These are phyloP conservation scores for Hemibagrus wyckioides DNA, from an alignment of 2,113 vertebrate genomes.

Conservation along the genomic window DNA sequence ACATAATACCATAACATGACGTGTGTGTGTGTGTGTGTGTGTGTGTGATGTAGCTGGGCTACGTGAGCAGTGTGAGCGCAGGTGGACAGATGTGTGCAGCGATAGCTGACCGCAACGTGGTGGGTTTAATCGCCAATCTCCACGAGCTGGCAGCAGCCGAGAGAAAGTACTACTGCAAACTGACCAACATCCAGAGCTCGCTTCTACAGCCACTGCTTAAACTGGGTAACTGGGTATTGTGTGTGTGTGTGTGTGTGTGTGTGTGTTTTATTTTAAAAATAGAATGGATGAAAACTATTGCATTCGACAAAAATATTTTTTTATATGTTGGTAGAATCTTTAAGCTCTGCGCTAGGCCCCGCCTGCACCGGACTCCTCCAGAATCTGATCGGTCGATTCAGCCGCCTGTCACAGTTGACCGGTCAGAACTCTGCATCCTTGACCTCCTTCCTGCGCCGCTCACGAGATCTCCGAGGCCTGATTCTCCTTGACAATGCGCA, in stretches of 20 bases:
- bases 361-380: slow-evolving; percentile 80
- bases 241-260: slow-evolving; percentile 2
- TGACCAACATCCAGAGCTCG: slow-evolving; percentile 85
- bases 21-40: neutral
- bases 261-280: neutral
- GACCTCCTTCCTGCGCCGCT: slow-evolving; percentile 83
- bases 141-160: slow-evolving; percentile 92
- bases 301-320: neutral
- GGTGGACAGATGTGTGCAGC: slow-evolving; percentile 82
- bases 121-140: slow-evolving; percentile 91
- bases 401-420: slow-evolving; percentile 88
- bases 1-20: no score
- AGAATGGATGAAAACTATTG: neutral
- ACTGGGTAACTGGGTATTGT: slow-evolving; percentile 75
- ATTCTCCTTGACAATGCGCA: slow-evolving; percentile 84
- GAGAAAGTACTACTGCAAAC: slow-evolving; percentile 87
- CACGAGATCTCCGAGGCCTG: slow-evolving; percentile 80
- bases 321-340: slow-evolving; percentile 78
- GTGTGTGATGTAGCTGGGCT: slow-evolving; percentile 80
- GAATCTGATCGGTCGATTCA: slow-evolving; percentile 81
- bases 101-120: slow-evolving; percentile 86
- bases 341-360: slow-evolving; percentile 73
- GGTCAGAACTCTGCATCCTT: slow-evolving; percentile 90
- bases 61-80: slow-evolving; percentile 85
- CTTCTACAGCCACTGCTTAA: slow-evolving; percentile 89